Evolutionary conservation across 2,888 invertebrate genomes (phyloP), one percentile per base, ranked within the genome.

Genomic region (Metellina segmentata): DNA sequence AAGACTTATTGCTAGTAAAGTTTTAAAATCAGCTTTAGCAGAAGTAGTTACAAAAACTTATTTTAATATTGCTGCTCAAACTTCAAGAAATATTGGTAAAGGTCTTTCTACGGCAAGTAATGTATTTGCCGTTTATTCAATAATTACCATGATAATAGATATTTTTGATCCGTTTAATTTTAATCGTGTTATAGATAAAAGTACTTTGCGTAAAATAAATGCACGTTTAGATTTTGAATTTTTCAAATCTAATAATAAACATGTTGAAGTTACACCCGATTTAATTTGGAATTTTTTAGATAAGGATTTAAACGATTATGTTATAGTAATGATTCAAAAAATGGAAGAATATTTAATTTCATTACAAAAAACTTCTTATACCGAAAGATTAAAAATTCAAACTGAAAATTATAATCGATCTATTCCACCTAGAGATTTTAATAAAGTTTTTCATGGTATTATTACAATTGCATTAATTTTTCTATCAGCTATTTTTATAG

Each of bases 121-220:
- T 16, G 16, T 6, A 69, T 69, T 69, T 13, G 69, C 11, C 7
- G 0, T 81, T 0, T 69, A 69, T 16, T 8, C 70, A 5, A 16
- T 69, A 11, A 20, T 81, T 7, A 13, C 34, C 0, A 2, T 81
- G 7, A 8, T 69, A 34, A 4, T 81, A 0, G 81, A 69, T 13
- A 13, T 81, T 20, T 69, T 69, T 34, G 81, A 81, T 34, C 81
- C 81, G 7, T 81, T 61, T 61, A 34, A 81, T 8, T 81, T 19
- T 34, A 48, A 81, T 69, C 13, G 9, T 34, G 69, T 81, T 1
- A 9, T 81, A 0, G 8, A 20, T 11, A 48, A 61, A 69, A 5
- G 4, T 4, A 70, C 13, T 19, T 69, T 81, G 20, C 0, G 69
- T 6, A 0, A 4, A 9, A 69, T 81, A 13, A 69, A 81, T 48